Evolutionary conservation across 2,797 vertebrate species (phyloP), one percentile per base, ranked within the genome.

Genomic region (Bufotes viridis): DNA sequence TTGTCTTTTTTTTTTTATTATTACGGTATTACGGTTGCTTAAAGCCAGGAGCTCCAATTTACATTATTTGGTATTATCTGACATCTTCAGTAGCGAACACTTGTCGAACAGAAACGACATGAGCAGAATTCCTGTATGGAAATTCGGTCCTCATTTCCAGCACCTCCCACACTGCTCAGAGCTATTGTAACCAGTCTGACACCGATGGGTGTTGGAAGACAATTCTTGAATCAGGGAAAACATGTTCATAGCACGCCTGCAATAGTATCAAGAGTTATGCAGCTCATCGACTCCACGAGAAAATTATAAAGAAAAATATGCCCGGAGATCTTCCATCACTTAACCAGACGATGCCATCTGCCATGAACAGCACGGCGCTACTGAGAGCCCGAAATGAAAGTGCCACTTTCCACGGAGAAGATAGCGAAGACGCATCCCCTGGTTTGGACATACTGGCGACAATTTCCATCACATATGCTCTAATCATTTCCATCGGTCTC

Each of bases 401-500:
- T 88, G 92, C 87, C 82, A 49, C 72, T 69, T 79, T 83, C 8
- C 58, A 78, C 22, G 18, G 78, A 74, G 82, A 76, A n/a, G 90
- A 92, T 91, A 91, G 87, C 0, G 91, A 93, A 91, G 94, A 94
- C 72, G 91, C 91, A 70, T 94, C 92, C 83, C 93, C 94, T 82
- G 94, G 95, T 91, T 91, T 94, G 90, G 94, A 93, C 91, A 92
- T 95, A 67, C 90, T 95, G 63, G 94, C 94, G 87, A 91, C 88
- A 34, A 93, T 96, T 90, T 95, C 94, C 7, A 51, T 94, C 74
- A 94, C 92, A 20, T 96, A 95, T 14, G 92, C 95, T 85, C 90
- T 93, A 87, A 95, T 96, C 87, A 95, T 96, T 93, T 94, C 95
- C 12, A 94, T 96, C 88, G 96, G 95, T 91, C 93, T 96, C 91